Evolutionary conservation across 2,888 invertebrate species (phyloP), one percentile per base, ranked within the genome.

Genomic region (Ischnura elegans): DNA sequence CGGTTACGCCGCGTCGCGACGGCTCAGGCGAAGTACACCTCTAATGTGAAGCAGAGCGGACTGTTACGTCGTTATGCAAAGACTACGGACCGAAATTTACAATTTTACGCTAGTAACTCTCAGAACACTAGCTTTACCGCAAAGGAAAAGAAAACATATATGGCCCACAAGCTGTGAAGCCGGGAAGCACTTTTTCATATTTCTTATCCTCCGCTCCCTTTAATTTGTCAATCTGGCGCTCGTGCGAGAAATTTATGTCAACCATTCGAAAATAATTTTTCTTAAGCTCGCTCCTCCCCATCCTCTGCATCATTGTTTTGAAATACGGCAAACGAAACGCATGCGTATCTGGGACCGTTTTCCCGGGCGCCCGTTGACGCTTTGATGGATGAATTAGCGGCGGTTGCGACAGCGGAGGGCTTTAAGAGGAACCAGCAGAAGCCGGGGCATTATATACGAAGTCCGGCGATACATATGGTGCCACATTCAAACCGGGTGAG

Each of bases 401-500:
- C 76, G 36, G 36, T 76, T 76, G 36, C 76, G 76, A 13, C 76
- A 36, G 76, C 4, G 10, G 76, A 76, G 36, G 25, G 36, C 76
- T 36, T n/a, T n/a, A n/a, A n/a, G n/a, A 36, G 29, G 76, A 36
- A 76, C 76, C 76, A 36, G 76, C 76, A 76, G 76, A 76, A 76
- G 76, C 76, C 36, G 25, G n/a, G 76, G 29, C 76, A 76, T 76
- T 36, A 13, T 36, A 76, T 51, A 19, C 16, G 2, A 5, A 25
- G 76, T 76, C 29, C 76, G 76, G n/a, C 76, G 76, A 76, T 76
- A 36, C 76, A 76, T 76, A 76, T 76, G 76, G 76, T 76, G 76
- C 76, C 76, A 76, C 76, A 36, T 76, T 36, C 76, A 36, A n/a
- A 13, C 76, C 76, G 36, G 10, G 66, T 29, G 66, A 66, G 66